Evolutionary conservation across 1,140 invertebrate species (phyloP).

Genomic region (Drosophila ambigua): DNA sequence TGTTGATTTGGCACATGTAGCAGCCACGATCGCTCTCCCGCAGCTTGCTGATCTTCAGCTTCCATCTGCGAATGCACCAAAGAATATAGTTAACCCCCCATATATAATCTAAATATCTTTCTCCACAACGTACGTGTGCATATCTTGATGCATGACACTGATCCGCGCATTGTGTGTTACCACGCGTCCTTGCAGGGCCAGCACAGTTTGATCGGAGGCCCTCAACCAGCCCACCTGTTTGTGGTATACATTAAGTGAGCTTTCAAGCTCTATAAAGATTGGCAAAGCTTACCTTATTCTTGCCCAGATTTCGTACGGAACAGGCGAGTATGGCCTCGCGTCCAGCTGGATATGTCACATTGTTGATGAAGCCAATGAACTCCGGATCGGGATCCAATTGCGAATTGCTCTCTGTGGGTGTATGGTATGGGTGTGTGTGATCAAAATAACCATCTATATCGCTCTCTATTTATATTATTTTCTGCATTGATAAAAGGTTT

Average conservation of each 20-base stretch:
- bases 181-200: constrained; percentile 92
- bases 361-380: constrained; percentile 91
- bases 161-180: constrained; percentile 95
- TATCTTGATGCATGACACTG: constrained; percentile 90
- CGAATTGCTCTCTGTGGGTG: constrained; percentile 71
- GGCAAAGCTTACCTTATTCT: constrained; percentile 89
- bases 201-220: constrained; percentile 94
- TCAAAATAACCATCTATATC: no score
- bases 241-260: not conserved
- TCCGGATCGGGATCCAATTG: constrained; percentile 86
- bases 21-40: constrained; percentile 90
- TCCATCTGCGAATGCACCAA: constrained; percentile 85
- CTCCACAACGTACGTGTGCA: constrained; percentile 84
- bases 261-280: no score
- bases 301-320: constrained; percentile 90
- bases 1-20: constrained; percentile 96
- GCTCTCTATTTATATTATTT: not conserved
- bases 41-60: constrained; percentile 90
- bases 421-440: constrained; percentile 9
- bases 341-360: constrained; percentile 92
- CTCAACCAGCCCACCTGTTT: constrained; percentile 95
- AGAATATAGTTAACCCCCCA: no score
- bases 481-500: constrained; percentile 21
- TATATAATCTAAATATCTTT: not conserved
- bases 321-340: constrained; percentile 93